Evolutionary conservation across 2,888 invertebrate species (phyloP), one percentile per base, ranked within the genome.

Genomic region (Calliphora vomitoria): DNA sequence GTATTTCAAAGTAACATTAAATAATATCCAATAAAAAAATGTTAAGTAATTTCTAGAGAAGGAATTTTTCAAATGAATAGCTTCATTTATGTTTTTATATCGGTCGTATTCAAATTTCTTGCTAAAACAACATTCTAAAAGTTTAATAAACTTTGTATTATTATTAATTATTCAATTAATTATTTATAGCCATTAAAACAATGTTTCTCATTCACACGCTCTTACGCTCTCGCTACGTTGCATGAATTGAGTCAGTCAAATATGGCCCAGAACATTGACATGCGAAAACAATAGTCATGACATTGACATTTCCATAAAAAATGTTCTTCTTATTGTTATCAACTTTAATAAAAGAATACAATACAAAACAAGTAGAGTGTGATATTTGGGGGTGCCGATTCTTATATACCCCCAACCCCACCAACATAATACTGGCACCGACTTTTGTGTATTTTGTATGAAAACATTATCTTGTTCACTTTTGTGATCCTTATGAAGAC

Each of bases 121-220:
- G 13, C n/a, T 66, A 4, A 64, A 75, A 35, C 35, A 75, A 35
- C 15, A 50, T 20, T 8, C n/a, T 66, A 6, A 20, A 64, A 81
- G 71, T 81, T 81, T 62, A 81, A 53, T 81, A 71, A 81, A 81
- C 81, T 81, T 38, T 62, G 0, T n/a, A 55, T 53, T 41, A 55
- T n/a, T 55, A 55, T 41, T 18, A 64, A 25, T 71, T 69, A 50
- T 71, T 62, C 20, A 62, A 53, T 66, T 20, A 58, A 50, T 13
- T 18, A 60, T 13, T 68, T 50, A 18, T 68, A 69, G 81, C 8
- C 50, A 72, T 58, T 72, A 41, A 64, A 81, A 64, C 1, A 38
- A 58, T 18, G 10, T 60, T 38, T 78, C n/a, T 41, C 66, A 66
- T 11, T 38, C 20, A 53, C 1, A 25, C n/a, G 50, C 20, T 35